These are phyloP conservation scores for Psittacula derbiana DNA, from an alignment of 2,797 vertebrate genomes.

Conservation along the genomic window DNA sequence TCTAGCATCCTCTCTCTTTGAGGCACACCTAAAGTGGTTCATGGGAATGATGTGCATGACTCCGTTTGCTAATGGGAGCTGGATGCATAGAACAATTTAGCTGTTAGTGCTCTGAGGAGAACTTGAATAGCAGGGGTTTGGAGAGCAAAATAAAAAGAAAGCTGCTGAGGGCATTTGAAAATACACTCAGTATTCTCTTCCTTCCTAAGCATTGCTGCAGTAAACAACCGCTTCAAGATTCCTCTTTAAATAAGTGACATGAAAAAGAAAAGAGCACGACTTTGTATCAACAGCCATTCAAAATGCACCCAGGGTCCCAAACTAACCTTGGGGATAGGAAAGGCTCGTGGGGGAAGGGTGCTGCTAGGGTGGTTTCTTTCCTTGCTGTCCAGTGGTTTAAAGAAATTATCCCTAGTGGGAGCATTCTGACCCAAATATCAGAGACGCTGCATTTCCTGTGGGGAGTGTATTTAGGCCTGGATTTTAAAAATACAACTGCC, in stretches of 20 bases:
- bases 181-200: slow-evolving; percentile 10
- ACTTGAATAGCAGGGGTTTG: slow-evolving; percentile 59
- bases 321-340: slow-evolving; percentile 33
- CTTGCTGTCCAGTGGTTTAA: not conserved
- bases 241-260: slow-evolving; percentile 51
- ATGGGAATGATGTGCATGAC: slow-evolving; percentile 40
- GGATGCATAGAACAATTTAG: slow-evolving; percentile 60
- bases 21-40: slow-evolving; percentile 38
- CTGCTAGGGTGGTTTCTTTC: not conserved
- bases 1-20: not conserved
- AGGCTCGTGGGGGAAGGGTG: not conserved
- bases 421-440: not conserved
- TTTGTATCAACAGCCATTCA: slow-evolving; percentile 42
- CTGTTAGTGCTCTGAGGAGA: slow-evolving; percentile 60
- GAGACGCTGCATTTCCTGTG: not conserved
- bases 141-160: slow-evolving; percentile 63
- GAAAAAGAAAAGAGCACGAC: slow-evolving; percentile 53
- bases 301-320: not conserved
- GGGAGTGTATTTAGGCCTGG: not conserved
- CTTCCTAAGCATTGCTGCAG: slow-evolving; percentile 31
- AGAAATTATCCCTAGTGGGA: not conserved
- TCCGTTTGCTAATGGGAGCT: slow-evolving; percentile 62
- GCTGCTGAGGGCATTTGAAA: slow-evolving; percentile 54
- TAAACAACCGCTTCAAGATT: slow-evolving; percentile 51
- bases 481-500: slow-evolving; percentile 1